Evolutionary conservation across 53 echinoderm and acorn worm genomes (phyloP).

Genomic region (Paracentrotus lividus): DNA sequence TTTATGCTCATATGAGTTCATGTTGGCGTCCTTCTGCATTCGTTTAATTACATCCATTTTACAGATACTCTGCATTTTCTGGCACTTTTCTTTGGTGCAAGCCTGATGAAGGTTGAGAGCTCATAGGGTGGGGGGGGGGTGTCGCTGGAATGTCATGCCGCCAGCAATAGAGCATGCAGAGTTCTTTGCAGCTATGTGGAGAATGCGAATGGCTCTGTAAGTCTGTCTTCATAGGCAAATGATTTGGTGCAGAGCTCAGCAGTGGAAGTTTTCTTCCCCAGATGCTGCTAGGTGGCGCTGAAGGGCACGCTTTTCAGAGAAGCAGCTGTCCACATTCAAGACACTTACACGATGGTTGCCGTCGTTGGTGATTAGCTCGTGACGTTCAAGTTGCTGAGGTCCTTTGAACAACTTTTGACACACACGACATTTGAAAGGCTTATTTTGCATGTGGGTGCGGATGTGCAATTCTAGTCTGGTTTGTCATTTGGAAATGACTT

Average conservation of each 20-base stretch:
- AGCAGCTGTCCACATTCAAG: slow-evolving; percentile 3
- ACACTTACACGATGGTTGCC: not conserved
- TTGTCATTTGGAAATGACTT: slow-evolving; percentile 33
- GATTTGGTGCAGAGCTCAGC: slow-evolving; percentile 15
- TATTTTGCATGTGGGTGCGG: slow-evolving; percentile 36
- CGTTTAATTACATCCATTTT: not conserved
- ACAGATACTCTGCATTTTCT: slow-evolving; percentile 42
- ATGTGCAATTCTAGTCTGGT: slow-evolving; percentile 15
- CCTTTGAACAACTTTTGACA: slow-evolving; percentile 44
- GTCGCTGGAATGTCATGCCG: slow-evolving; percentile 3
- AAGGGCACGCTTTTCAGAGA: slow-evolving; percentile 43
- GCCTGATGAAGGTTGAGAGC: slow-evolving; percentile 37
- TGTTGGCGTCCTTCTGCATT: slow-evolving; percentile 46
- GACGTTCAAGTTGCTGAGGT: slow-evolving; percentile 33
- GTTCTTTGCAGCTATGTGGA: slow-evolving; percentile 34
- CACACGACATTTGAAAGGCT: slow-evolving; percentile 27
- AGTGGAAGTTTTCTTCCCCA: not conserved
- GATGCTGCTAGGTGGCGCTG: slow-evolving; percentile 50
- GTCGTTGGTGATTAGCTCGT: slow-evolving; percentile 16
- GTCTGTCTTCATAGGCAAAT: slow-evolving; percentile 27
- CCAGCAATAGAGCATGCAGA: not conserved
- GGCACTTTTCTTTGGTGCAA: slow-evolving; percentile 4
- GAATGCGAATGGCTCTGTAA: slow-evolving; percentile 31
- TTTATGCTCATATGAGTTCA: slow-evolving; percentile 35
- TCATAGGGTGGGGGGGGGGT: no score